A percentile compares a stretch with the other conserved stretches of the same genome.
Evolutionary conservation across 1,140 invertebrate species (phyloP).

Genomic region (Colletes latitarsis): DNA sequence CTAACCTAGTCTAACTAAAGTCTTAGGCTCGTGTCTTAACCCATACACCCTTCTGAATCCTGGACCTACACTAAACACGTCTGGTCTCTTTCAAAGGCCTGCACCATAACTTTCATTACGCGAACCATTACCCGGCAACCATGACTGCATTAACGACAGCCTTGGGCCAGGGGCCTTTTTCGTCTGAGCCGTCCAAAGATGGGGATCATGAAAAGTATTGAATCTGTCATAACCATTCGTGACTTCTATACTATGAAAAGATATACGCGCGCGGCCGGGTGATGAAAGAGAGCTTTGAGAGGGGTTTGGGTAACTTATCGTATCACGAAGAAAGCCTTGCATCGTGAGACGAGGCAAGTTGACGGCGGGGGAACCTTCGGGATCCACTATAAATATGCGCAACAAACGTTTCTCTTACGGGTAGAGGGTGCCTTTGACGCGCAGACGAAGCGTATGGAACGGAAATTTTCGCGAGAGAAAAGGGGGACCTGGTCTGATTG

Average conservation of each 20-base stretch:
- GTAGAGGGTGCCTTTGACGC: slow-evolving; percentile 26
- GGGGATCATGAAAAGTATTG: slow-evolving; percentile 35
- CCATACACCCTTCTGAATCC: too few relatives aligned
- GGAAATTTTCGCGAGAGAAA: slow-evolving; percentile 2
- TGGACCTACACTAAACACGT: too few relatives aligned
- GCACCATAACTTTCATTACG: not conserved
- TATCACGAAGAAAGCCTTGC: slow-evolving; percentile 17
- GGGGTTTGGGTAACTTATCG: slow-evolving; percentile 41
- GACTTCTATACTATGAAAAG: slow-evolving; percentile 43
- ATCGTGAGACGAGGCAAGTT: not conserved
- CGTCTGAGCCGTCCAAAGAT: not conserved
- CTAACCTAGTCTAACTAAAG: too few relatives aligned
- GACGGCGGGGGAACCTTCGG: not conserved
- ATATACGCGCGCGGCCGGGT: slow-evolving; percentile 33
- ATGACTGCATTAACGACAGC: slow-evolving; percentile 20
- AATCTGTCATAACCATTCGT: slow-evolving; percentile 62
- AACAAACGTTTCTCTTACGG: slow-evolving; percentile 39
- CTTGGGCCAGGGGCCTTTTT: not conserved
- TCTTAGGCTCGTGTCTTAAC: too few relatives aligned
- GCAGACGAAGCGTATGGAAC: not conserved
- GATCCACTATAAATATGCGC: slow-evolving; percentile 55
- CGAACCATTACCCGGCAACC: not conserved
- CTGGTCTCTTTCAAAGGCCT: too few relatives aligned
- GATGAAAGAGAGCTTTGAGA: slow-evolving; percentile 50
- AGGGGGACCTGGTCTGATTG: not conserved